A percentile compares a stretch with the other conserved stretches of the same genome.
phyloP scores from a whole-genome alignment of 2,797 vertebrate species.

The Coregonus suidteri region DNA sequence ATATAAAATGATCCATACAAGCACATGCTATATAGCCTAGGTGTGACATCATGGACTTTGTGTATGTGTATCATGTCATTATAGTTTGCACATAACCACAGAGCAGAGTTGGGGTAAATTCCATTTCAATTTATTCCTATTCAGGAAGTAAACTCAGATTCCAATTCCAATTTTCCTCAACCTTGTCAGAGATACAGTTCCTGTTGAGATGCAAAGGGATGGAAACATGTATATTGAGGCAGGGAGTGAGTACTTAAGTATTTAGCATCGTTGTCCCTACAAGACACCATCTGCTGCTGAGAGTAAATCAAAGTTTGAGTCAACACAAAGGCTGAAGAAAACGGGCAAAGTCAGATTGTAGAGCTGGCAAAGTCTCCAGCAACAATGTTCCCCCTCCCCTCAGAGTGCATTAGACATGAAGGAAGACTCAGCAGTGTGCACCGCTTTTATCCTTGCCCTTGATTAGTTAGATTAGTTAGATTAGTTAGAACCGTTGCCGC shows the following conservation, averaged over 20 bases:
- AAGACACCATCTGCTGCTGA: constrained; percentile 25
- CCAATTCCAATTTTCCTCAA: background rate
- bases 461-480: constrained; percentile 39
- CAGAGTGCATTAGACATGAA: constrained; percentile 42
- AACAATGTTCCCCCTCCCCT: constrained; percentile 20
- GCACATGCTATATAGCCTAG: background rate
- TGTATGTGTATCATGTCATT: no score
- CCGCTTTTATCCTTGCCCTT: constrained; percentile 60
- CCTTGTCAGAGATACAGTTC: background rate
- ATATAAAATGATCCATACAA: background rate
- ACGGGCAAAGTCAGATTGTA: constrained; percentile 45
- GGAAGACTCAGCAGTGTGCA: constrained; percentile 27
- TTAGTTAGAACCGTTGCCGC: constrained; percentile 31
- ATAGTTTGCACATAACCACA: background rate
- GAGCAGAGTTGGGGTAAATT: background rate
- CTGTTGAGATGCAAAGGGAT: background rate
- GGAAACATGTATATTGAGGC: background rate
- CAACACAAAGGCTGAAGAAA: constrained; percentile 45
- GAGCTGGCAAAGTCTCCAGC: constrained; percentile 55
- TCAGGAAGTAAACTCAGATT: background rate
- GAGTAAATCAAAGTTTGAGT: constrained; percentile 47
- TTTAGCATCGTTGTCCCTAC: background rate
- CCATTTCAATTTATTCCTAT: no score
- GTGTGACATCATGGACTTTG: no score
- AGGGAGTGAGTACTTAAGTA: background rate